A percentile compares a stretch with the other conserved stretches of the same genome.
phyloP scores from a whole-genome alignment of 2,113 vertebrate species.

The Cathartes aura region DNA sequence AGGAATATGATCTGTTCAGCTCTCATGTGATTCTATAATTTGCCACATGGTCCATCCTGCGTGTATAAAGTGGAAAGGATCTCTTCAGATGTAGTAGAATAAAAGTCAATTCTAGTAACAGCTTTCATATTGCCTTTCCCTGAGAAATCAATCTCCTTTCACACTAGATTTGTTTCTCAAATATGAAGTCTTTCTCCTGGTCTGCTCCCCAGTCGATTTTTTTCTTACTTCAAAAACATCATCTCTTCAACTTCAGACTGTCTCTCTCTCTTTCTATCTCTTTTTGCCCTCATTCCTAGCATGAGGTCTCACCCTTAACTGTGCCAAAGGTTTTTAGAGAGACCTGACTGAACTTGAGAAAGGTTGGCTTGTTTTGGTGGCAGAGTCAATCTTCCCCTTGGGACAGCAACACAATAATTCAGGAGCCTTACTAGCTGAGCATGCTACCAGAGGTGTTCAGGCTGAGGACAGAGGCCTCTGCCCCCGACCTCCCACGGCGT shows the following conservation, averaged over 20 bases:
- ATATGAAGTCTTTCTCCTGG: neutral
- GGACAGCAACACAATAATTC: neutral
- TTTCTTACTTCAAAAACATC: neutral
- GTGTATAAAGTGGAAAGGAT: neutral
- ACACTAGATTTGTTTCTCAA: slow-evolving; percentile 3
- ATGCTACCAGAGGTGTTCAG: neutral
- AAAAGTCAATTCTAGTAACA: slow-evolving; percentile 3
- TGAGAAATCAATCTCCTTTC: slow-evolving; percentile 41
- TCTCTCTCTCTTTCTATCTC: neutral
- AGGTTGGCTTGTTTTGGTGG: neutral
- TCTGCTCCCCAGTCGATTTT: neutral
- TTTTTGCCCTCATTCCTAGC: neutral
- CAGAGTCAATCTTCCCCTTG: neutral
- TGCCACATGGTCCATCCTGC: neutral
- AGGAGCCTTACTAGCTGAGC: neutral
- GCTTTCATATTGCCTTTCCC: slow-evolving; percentile 3
- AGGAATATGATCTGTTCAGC: neutral
- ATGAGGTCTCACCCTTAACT: neutral
- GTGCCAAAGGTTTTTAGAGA: neutral
- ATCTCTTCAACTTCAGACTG: neutral
- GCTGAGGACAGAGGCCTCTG: neutral
- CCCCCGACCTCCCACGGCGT: accelerated
- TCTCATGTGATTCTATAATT: neutral
- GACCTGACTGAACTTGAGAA: neutral
- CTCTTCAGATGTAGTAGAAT: neutral